A percentile compares a stretch with the other conserved stretches of the same genome.
phyloP scores from a whole-genome alignment of 2,113 vertebrate species.

The Synchiropus splendidus region DNA sequence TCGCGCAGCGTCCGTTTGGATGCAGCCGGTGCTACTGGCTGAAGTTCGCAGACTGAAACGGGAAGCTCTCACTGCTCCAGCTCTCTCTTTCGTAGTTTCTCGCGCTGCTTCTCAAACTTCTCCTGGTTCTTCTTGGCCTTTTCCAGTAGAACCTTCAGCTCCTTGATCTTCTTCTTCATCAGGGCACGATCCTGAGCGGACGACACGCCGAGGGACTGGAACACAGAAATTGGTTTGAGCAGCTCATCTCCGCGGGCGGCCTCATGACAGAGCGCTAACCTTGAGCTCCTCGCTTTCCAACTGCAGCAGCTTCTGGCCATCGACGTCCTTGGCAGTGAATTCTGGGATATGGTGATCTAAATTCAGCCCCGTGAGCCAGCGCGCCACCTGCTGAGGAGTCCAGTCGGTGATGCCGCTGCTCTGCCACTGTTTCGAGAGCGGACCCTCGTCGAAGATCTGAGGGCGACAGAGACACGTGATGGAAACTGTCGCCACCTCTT shows the following conservation, averaged over 20 bases:
- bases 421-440: constrained; percentile 76
- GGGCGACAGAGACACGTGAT: background rate
- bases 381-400: constrained; percentile 84
- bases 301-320: constrained; percentile 83
- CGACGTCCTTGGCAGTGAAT: constrained; percentile 86
- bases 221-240: constrained; percentile 2
- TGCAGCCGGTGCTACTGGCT: constrained; percentile 38
- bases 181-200: constrained; percentile 82
- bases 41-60: constrained; percentile 16
- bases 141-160: constrained; percentile 82
- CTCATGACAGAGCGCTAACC: constrained; percentile 55
- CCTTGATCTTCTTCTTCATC: constrained; percentile 92
- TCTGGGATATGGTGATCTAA: constrained; percentile 85
- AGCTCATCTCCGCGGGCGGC: background rate
- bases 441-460: constrained; percentile 85
- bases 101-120: constrained; percentile 84
- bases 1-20: constrained; percentile 24
- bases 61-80: constrained; percentile 61
- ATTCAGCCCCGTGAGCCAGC: constrained; percentile 83
- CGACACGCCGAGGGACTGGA: constrained; percentile 79
- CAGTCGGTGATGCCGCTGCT: constrained; percentile 78
- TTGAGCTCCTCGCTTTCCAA: constrained; percentile 84
- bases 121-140: constrained; percentile 80
- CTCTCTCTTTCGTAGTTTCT: constrained; percentile 76
- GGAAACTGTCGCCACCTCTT: background rate